A percentile compares a stretch with the other conserved stretches of the same genome.
Evolutionary conservation across 2,888 invertebrate species (phyloP).

Genomic region (Campopleginae sp.): DNA sequence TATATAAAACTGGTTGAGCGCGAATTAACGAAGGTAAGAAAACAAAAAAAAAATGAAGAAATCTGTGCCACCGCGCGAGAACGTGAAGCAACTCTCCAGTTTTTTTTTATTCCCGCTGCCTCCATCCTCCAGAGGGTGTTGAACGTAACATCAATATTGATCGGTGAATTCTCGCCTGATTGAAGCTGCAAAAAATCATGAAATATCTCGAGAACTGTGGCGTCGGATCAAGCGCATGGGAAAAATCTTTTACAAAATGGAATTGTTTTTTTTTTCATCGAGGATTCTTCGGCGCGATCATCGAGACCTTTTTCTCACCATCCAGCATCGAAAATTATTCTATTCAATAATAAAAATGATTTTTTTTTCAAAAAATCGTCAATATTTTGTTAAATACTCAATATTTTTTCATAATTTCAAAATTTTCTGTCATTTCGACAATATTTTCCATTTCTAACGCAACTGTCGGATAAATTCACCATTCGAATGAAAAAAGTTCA

Average conservation of each 20-base stretch:
- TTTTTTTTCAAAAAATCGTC: background rate
- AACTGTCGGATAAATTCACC: too few relatives aligned
- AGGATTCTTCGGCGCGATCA: too few relatives aligned
- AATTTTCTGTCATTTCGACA: too few relatives aligned
- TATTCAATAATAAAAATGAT: background rate
- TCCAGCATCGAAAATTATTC: background rate
- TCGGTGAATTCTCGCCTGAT: slow-evolving; percentile 11
- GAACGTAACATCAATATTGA: slow-evolving; percentile 7
- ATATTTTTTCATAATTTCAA: background rate
- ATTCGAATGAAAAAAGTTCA: too few relatives aligned
- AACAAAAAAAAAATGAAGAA: slow-evolving; percentile 38
- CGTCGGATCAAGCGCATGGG: background rate
- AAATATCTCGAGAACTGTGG: background rate
- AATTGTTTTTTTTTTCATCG: background rate
- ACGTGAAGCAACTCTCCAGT: slow-evolving; percentile 22
- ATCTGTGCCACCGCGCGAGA: slow-evolving; percentile 46
- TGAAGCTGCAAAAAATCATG: background rate
- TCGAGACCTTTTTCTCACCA: too few relatives aligned
- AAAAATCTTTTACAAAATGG: background rate
- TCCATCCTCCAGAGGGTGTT: slow-evolving; percentile 4
- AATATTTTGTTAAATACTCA: background rate
- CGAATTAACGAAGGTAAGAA: slow-evolving; percentile 43
- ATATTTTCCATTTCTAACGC: too few relatives aligned
- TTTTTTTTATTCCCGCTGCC: slow-evolving; percentile 8
- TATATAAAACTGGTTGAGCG: slow-evolving; percentile 54